These are phyloP conservation scores for Nasonia longicornis DNA, from an alignment of 1,140 invertebrate species.

Conservation along the genomic window DNA sequence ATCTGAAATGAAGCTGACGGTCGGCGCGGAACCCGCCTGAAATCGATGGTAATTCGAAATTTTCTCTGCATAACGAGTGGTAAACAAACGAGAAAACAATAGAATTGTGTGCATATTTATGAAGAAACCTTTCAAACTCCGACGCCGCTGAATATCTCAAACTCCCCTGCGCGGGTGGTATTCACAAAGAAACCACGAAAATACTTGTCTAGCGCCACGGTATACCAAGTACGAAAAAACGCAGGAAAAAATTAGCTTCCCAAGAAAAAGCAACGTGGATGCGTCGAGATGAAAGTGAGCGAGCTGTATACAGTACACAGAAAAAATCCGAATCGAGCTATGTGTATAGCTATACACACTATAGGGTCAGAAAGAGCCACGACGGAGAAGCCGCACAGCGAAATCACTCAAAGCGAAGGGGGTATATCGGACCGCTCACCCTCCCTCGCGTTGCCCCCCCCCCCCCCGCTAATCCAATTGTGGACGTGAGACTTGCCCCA, in stretches of 20 bases:
- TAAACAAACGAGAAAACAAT: background rate
- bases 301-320: background rate
- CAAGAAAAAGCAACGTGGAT: background rate
- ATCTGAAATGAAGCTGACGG: background rate
- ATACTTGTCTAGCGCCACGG: background rate
- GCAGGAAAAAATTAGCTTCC: background rate
- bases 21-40: background rate
- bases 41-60: background rate
- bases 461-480: slow-evolving; percentile 29
- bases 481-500: background rate
- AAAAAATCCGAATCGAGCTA: slow-evolving; percentile 3
- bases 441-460: background rate
- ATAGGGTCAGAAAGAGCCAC: background rate
- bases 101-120: slow-evolving; percentile 5
- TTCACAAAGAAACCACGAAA: background rate
- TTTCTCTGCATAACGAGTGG: background rate
- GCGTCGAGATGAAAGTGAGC: background rate
- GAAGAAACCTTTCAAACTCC: background rate
- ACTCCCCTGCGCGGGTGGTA: background rate
- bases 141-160: background rate
- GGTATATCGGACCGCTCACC: background rate
- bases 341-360: background rate
- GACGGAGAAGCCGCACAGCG: slow-evolving; percentile 7
- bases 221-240: background rate
- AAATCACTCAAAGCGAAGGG: slow-evolving; percentile 10